Evolutionary conservation across 2,113 vertebrate species (phyloP).

Genomic region (Apodemus speciosus): DNA sequence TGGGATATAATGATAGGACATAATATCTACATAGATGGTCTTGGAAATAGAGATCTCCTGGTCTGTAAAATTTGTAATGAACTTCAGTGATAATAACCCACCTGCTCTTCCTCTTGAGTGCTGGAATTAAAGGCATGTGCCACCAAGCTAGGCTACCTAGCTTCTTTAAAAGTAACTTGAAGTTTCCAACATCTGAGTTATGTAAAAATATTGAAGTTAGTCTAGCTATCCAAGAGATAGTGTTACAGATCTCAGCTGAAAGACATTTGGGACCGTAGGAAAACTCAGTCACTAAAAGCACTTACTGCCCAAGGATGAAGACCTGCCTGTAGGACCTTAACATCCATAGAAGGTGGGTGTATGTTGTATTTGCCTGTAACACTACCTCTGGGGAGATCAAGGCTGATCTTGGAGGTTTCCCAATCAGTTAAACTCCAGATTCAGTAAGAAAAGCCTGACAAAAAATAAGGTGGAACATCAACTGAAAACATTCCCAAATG

Average conservation of each 20-base stretch:
- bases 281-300: background rate
- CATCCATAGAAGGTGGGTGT: background rate
- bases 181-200: conserved; percentile 10
- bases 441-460: background rate
- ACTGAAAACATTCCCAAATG: background rate
- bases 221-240: background rate
- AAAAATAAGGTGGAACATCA: background rate
- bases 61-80: background rate
- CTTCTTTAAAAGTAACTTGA: conserved; percentile 30
- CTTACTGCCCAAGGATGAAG: background rate
- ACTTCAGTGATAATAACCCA: background rate
- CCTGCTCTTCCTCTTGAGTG: background rate
- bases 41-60: background rate
- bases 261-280: background rate
- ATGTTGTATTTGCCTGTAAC: background rate
- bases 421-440: background rate
- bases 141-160: background rate
- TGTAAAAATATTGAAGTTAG: background rate
- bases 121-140: background rate
- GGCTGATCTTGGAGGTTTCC: background rate
- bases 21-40: background rate
- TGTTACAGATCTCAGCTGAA: background rate
- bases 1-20: background rate
- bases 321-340: background rate
- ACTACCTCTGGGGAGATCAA: background rate